Percentiles rank a stretch among this genome's conserved stretches.
Conservation (phyloP, 2,113 vertebrate genomes). For the Ahaetulla prasina region DNA sequence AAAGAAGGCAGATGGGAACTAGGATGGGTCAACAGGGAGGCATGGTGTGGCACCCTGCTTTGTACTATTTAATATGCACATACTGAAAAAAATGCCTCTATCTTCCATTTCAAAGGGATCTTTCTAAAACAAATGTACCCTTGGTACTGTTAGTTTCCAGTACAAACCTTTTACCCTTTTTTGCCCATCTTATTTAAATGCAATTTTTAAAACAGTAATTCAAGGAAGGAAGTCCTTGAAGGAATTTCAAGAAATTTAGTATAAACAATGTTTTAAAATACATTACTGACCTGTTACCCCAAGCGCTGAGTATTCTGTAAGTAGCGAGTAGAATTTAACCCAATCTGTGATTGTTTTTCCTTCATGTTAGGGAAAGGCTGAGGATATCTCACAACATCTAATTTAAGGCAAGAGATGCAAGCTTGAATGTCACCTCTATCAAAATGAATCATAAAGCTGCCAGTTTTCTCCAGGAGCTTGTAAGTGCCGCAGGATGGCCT, state of each 20-base stretch:
- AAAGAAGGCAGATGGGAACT: neutral
- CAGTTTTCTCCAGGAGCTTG: neutral
- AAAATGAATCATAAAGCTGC: neutral
- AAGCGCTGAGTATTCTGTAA: neutral
- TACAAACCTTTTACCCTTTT: neutral
- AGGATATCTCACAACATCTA: neutral
- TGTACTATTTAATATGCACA: neutral
- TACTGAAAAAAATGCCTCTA: neutral
- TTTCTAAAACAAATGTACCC: neutral
- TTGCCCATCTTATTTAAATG: no score
- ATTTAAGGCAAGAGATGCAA: neutral
- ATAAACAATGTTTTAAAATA: neutral
- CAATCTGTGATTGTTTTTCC: no score
- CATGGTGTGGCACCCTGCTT: neutral
- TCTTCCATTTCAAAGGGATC: neutral
- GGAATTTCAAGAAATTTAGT: neutral
- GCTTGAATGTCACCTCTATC: neutral
- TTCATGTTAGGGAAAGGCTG: neutral
- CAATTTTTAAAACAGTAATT: neutral
- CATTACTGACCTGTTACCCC: neutral
- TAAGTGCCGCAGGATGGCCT: neutral
- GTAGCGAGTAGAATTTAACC: neutral
- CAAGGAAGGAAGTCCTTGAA: neutral
- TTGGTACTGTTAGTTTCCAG: neutral
- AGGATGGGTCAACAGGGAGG: neutral